A percentile compares a stretch with the other conserved stretches of the same genome.
phyloP scores from a whole-genome alignment of 92 coral and sea anemone species.

The Palythoa heliodiscus region DNA sequence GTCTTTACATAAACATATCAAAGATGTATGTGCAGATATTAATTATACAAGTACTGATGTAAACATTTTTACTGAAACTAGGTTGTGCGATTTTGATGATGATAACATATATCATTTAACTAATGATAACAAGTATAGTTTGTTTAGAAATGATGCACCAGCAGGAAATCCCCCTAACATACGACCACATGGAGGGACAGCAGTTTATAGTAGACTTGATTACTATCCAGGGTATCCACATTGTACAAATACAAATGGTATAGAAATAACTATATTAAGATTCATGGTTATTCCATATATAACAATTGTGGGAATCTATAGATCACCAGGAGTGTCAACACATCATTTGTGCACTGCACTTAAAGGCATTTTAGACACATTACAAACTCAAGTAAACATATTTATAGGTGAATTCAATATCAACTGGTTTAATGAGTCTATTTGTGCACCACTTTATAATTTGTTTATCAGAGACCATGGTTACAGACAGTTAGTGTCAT shows the following conservation, averaged over 20 bases:
- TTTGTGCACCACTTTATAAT: constrained; percentile 12
- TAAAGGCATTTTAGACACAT: constrained; percentile 3
- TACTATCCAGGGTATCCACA: constrained; percentile 2
- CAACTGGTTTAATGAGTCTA: constrained; percentile 2
- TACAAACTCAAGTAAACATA: constrained; percentile 1
- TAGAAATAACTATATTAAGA: background rate
- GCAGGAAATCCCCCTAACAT: background rate
- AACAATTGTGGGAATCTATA: constrained; percentile 3
- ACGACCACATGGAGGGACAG: constrained; percentile 4
- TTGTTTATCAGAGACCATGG: constrained; percentile 16
- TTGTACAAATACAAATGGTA: background rate
- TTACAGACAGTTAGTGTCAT: constrained; percentile 15
- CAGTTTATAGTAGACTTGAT: background rate
- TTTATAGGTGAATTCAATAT: too few relatives aligned
- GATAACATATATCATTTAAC: constrained; percentile 1
- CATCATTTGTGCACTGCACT: constrained; percentile 2
- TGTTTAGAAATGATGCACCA: constrained; percentile 1
- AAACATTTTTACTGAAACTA: background rate
- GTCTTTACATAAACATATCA: too few relatives aligned
- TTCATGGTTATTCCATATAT: background rate
- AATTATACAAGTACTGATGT: background rate
- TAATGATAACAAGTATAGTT: background rate
- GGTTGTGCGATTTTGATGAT: constrained; percentile 1
- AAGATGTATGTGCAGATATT: background rate
- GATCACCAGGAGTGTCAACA: constrained; percentile 3